Evolutionary conservation across 1,140 invertebrate genomes (phyloP).

Genomic region (Lutraria rhynchaena): DNA sequence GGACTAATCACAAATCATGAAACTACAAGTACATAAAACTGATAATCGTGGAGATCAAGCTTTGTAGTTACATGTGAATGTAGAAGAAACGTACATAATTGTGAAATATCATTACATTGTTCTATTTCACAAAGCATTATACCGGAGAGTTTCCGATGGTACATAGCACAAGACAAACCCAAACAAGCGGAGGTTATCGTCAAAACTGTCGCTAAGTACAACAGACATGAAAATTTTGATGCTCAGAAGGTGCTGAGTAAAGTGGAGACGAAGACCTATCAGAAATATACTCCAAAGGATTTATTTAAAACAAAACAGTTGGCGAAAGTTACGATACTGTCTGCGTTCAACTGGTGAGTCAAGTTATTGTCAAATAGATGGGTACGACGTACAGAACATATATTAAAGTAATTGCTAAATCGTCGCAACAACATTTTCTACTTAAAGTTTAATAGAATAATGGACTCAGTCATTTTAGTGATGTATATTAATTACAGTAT

Average conservation of each 20-base stretch:
- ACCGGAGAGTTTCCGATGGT: conserved; percentile 46
- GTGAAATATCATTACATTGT: not conserved
- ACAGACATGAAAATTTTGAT: not conserved
- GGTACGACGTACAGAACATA: too few relatives aligned
- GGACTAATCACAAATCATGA: too few relatives aligned
- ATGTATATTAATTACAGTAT: too few relatives aligned
- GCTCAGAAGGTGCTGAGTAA: conserved; percentile 4
- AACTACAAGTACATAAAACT: too few relatives aligned
- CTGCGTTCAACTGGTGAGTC: conserved; percentile 30
- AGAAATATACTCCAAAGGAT: conserved; percentile 22
- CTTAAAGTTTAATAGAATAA: too few relatives aligned
- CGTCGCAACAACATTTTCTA: too few relatives aligned
- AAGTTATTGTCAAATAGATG: too few relatives aligned
- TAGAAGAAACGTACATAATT: not conserved
- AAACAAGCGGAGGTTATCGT: conserved; percentile 23
- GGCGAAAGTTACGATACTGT: conserved; percentile 14
- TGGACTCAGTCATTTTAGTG: too few relatives aligned
- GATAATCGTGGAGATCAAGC: too few relatives aligned
- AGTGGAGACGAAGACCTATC: not conserved
- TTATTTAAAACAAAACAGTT: conserved; percentile 24
- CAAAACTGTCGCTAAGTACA: conserved; percentile 9
- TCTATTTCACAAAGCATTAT: conserved; percentile 1
- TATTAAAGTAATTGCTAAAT: too few relatives aligned
- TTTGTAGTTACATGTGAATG: too few relatives aligned
- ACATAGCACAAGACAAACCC: conserved; percentile 37